Evolutionary conservation across 2,113 vertebrate species (phyloP), one percentile per base, ranked within the genome.

Genomic region (Carlito syrichta): DNA sequence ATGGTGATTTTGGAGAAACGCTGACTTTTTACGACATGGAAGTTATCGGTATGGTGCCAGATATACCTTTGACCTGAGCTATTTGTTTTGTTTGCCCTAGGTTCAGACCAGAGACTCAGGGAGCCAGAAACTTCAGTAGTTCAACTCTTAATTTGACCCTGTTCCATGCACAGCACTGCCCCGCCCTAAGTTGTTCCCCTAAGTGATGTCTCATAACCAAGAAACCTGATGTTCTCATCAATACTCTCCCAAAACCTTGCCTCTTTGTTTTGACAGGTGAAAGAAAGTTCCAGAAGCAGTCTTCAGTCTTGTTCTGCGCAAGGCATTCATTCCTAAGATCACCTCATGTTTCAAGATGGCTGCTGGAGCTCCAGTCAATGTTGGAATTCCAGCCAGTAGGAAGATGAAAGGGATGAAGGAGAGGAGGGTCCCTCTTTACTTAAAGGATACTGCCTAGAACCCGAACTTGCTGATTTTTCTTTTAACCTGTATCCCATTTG

Each of bases 1-100:
- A 50, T 9, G 1, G 23, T 35, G 78, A 73, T 17, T 6, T 0
- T 0, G 8, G 22, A 5, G 32, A 48, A 14, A 25, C 1, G 5
- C n/a, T 11, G 19, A 32, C 13, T 2, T 78, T 35, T 77, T 23
- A 63, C 4, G 7, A 27, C 4, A 50, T 1, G 27, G 45, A 40
- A 25, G 30, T 78, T 8, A 3, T 22, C 27, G 1, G 19, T 11
- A 0, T 56, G 25, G 62, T 35, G 32, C 23, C 63, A 0, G 38
- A n/a, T n/a, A 5, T 0, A 5, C 6, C 68, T 38, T 30, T 40
- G 43, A 40, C 23, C 69, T 25, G 71, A 62, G 25, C 40, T 85
- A 5, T 32, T n/a, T 45, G 38, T 76, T 12, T 22, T 23, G 23
- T 56, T 54, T 77, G 35, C 0, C 25, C 9, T 62, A 3, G 32